phyloP scores from a whole-genome alignment of 2,113 vertebrate genomes.

The Psilopsiagon aurifrons region DNA sequence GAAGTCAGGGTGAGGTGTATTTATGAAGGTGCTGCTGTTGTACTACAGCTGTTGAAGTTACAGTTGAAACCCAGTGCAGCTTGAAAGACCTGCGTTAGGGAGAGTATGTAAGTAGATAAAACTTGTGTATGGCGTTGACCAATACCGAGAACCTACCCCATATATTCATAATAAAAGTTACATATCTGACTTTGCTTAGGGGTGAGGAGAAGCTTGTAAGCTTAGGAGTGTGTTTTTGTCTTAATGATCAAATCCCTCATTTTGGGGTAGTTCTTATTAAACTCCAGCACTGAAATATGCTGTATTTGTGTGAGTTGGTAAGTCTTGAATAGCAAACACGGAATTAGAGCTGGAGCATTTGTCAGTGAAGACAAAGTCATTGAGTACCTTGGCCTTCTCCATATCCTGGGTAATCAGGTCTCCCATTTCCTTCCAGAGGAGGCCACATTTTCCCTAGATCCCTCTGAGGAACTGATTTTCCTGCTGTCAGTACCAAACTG shows the following conservation, averaged over 20 bases:
- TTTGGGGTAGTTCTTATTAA: not conserved
- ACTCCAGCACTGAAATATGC: not conserved
- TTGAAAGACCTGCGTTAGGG: not conserved
- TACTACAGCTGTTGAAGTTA: not conserved
- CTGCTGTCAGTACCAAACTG: not conserved
- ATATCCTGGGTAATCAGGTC: not conserved
- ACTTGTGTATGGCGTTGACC: not conserved
- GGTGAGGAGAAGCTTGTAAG: not conserved
- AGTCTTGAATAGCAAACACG: not conserved
- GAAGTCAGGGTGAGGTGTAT: not conserved
- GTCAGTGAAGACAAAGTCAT: not conserved
- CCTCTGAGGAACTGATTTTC: not conserved
- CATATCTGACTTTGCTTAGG: not conserved
- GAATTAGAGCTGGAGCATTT: not conserved
- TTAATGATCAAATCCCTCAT: not conserved
- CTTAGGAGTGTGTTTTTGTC: not conserved
- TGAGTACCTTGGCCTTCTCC: not conserved
- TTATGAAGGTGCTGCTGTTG: not conserved
- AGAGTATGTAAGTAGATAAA: not conserved
- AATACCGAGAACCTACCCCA: not conserved
- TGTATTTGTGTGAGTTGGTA: not conserved
- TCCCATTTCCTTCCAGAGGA: not conserved
- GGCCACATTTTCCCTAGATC: not conserved
- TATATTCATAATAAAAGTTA: not conserved
- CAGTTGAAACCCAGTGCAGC: not conserved